Evolutionary conservation across 2,113 vertebrate genomes (phyloP).

Genomic region (Pipra filicauda): DNA sequence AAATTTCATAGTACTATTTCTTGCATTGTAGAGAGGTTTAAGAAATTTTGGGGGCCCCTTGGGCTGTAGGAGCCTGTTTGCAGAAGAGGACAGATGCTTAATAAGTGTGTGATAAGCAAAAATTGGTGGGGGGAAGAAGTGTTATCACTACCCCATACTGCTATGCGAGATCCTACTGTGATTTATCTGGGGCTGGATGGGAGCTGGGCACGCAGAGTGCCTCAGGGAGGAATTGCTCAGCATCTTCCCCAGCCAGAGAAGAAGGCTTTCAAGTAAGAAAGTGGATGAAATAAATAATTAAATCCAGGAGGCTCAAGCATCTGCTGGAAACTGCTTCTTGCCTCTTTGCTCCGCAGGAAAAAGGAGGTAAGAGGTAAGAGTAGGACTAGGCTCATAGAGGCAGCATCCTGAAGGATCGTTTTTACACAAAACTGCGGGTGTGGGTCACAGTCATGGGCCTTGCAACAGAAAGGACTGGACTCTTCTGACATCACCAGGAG

Average conservation of each 20-base stretch:
- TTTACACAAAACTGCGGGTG: neutral
- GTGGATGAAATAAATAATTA: neutral
- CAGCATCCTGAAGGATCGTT: neutral
- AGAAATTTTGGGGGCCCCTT: neutral
- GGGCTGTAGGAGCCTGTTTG: neutral
- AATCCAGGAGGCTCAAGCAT: neutral
- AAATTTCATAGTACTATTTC: neutral
- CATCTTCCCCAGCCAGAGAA: neutral
- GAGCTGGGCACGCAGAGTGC: neutral
- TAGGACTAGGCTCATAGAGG: fast-evolving
- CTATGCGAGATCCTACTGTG: neutral
- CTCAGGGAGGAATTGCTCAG: neutral
- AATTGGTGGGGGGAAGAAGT: neutral
- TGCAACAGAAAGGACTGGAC: neutral
- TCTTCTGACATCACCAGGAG: neutral
- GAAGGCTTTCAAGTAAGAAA: neutral
- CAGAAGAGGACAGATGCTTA: neutral
- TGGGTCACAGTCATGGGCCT: neutral
- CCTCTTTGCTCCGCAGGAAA: neutral
- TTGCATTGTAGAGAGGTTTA: neutral
- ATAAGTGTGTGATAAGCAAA: neutral
- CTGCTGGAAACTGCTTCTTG: neutral
- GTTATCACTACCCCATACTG: neutral
- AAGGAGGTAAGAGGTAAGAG: neutral
- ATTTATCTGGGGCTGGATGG: neutral